phyloP scores from a whole-genome alignment of 2,113 vertebrate genomes.

The Sylvietta virens region DNA sequence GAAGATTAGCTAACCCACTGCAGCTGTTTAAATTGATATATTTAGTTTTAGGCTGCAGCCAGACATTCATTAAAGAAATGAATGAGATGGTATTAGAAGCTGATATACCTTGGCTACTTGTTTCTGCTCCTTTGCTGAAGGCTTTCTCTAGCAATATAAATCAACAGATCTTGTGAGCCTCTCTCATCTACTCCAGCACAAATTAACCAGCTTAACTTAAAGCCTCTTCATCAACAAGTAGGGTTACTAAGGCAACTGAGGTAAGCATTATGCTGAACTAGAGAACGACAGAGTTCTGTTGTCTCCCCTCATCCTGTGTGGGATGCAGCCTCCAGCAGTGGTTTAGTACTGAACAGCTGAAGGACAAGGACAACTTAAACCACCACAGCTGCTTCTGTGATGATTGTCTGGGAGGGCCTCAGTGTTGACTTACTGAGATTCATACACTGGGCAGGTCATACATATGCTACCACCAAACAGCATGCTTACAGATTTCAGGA shows the following conservation, averaged over 20 bases:
- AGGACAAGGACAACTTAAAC: conserved; percentile 13
- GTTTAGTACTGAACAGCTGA: conserved; percentile 48
- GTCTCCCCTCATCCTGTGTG: background rate
- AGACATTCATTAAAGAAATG: background rate
- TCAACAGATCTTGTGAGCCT: background rate
- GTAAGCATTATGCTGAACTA: background rate
- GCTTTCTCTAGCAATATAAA: background rate
- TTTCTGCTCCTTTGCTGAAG: background rate
- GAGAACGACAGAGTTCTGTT: background rate
- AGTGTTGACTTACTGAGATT: background rate
- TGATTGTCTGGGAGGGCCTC: background rate
- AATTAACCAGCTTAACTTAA: background rate
- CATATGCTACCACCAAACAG: background rate
- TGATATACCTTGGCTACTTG: background rate
- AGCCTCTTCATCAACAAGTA: background rate
- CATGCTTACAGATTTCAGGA: background rate
- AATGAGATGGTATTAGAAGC: background rate
- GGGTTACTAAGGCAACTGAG: background rate
- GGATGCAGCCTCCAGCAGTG: background rate
- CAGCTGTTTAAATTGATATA: background rate
- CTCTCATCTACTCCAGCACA: background rate
- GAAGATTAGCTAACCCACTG: background rate
- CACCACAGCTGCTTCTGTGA: conserved; percentile 20
- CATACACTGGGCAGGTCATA: background rate
- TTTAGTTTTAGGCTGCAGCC: background rate